Evolutionary conservation across 2,113 vertebrate genomes (phyloP).

Genomic region (Peromyscus maniculatus): DNA sequence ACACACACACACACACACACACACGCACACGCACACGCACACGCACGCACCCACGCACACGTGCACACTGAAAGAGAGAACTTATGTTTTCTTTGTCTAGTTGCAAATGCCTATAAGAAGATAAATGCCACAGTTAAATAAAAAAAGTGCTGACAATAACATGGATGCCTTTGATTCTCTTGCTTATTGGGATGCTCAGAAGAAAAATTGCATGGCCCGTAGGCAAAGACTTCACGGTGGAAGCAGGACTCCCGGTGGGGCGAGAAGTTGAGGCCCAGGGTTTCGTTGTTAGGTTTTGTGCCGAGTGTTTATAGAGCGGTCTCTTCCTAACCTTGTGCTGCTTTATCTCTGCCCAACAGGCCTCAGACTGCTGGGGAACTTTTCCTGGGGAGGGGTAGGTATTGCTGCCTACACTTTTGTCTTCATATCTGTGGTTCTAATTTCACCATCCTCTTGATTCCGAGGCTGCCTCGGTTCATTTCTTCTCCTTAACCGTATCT

Average conservation of each 20-base stretch:
- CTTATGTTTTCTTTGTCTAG: background rate
- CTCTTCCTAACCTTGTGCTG: background rate
- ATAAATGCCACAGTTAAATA: background rate
- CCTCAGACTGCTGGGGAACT: background rate
- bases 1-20: background rate
- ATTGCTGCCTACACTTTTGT: background rate
- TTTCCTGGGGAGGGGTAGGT: background rate
- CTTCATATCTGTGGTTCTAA: background rate
- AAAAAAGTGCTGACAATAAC: background rate
- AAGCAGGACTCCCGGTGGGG: background rate
- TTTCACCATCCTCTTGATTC: background rate
- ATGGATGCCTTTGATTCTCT: constrained; percentile 1
- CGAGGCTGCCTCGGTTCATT: background rate
- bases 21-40: background rate
- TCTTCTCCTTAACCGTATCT: background rate
- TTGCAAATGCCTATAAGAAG: constrained; percentile 13
- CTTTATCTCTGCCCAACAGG: background rate
- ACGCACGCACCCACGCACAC: accelerated
- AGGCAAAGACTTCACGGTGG: background rate
- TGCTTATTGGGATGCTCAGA: constrained; percentile 18
- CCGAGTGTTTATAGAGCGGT: background rate
- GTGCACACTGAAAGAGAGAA: background rate
- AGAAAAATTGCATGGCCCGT: background rate
- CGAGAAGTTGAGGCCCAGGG: background rate
- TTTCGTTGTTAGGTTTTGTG: background rate